Evolutionary conservation across 2,888 invertebrate genomes (phyloP), one percentile per base, ranked within the genome.

Genomic region (Synergus laeviventris): DNA sequence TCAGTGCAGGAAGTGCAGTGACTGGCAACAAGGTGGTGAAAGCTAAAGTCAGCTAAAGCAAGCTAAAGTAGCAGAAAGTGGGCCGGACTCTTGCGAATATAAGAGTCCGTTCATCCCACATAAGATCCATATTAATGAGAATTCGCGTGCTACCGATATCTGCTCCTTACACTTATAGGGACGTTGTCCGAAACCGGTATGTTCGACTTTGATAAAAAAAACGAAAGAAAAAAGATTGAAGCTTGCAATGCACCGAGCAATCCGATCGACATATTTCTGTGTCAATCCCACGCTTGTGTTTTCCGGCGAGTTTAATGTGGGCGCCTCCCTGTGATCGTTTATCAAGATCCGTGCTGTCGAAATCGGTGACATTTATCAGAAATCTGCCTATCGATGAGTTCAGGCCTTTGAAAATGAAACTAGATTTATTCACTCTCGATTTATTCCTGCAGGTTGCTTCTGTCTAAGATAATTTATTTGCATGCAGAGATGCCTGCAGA

Each of bases 1-100:
- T 90, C 89, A 90, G 90, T 89, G 90, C 90, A 87, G 89, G 88
- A 90, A 90, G 87, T 88, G 88, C 89, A 90, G 85, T 88, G 87
- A 88, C 89, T 89, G 89, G 88, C 85, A 88, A 88, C 88, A 84
- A 83, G 85, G 84, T 83, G 86, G 87, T 88, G 88, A 88, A 88
- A 88, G 88, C 87, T 87, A 86, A 82, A 54, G 54, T 54, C 54
- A 54, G 54, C 54, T 54, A 24, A 87, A 84, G 84, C 78, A 75
- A 79, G 80, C 78, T 85, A 84, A 85, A 70, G 70, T 36, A 79
- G 81, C 86, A 84, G 86, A 88, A 89, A 89, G 87, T 89, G 87
- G 89, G 87, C 85, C 87, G 88, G 78, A 81, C 77, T 56, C 70
- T 81, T 78, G 81, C 79, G 75, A 82, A 84, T 83, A 80, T 83